These are phyloP conservation scores for Cephus pulcher DNA, from an alignment of 2,888 invertebrate genomes.

Conservation along the genomic window DNA sequence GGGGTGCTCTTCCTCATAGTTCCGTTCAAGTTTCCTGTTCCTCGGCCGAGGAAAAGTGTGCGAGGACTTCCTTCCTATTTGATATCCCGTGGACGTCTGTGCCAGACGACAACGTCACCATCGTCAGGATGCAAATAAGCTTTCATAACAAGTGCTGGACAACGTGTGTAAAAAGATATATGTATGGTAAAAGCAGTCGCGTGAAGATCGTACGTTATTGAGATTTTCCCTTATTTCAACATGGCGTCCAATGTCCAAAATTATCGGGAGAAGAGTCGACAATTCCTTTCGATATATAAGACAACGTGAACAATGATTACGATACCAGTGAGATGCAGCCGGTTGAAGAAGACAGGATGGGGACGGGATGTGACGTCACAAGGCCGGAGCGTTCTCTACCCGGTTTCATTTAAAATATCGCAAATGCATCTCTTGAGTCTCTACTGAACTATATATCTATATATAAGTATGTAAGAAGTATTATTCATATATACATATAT, in stretches of 20 bases:
- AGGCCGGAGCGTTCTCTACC: conserved; percentile 18
- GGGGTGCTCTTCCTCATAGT: not conserved
- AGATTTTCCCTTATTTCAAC: not conserved
- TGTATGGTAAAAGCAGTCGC: not conserved
- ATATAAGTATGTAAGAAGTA: not conserved
- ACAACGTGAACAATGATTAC: not conserved
- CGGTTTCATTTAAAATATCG: not conserved
- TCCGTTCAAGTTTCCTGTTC: not conserved
- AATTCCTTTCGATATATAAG: not conserved
- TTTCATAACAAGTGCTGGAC: not conserved
- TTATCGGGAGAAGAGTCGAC: not conserved
- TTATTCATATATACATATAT: not conserved
- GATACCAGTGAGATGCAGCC: not conserved
- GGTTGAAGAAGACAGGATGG: not conserved
- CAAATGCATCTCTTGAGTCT: not conserved
- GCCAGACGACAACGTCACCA: not conserved
- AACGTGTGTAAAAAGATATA: not conserved
- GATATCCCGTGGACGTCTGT: not conserved
- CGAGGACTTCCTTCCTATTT: not conserved
- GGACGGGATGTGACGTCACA: conserved; percentile 53
- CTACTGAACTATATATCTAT: not conserved
- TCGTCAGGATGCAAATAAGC: not conserved
- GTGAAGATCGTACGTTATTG: not conserved
- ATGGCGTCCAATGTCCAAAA: not conserved
- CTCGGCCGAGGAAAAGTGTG: not conserved